A percentile compares a stretch with the other conserved stretches of the same genome.
phyloP scores from a whole-genome alignment of 2,888 invertebrate genomes.

The Deilephila porcellus region DNA sequence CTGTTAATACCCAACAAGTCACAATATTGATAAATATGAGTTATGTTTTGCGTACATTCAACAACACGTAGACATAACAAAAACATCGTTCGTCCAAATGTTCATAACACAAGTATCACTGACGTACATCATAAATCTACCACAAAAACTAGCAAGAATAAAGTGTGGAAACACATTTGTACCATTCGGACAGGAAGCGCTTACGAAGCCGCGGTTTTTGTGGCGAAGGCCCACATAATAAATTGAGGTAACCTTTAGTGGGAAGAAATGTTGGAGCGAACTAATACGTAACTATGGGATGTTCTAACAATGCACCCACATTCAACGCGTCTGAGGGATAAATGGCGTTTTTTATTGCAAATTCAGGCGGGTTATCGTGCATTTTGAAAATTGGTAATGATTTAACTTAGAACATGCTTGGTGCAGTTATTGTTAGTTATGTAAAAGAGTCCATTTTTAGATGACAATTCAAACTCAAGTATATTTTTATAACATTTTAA shows the following conservation, averaged over 20 bases:
- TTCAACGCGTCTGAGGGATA: background rate
- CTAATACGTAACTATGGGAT: constrained; percentile 19
- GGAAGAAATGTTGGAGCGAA: constrained; percentile 29
- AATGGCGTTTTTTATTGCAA: background rate
- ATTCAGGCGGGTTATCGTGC: background rate
- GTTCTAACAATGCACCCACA: constrained; percentile 13
- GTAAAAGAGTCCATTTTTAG: no score
- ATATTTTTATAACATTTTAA: no score
- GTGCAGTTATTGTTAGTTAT: background rate
- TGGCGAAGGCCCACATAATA: constrained; percentile 56
- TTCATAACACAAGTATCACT: constrained; percentile 13
- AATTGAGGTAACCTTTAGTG: constrained; percentile 61
- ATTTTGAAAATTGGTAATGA: background rate
- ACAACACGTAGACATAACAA: background rate
- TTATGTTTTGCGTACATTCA: background rate
- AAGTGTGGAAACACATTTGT: constrained; percentile 30
- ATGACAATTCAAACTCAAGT: no score
- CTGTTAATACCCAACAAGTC: background rate
- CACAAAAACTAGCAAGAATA: constrained; percentile 40
- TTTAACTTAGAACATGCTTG: background rate
- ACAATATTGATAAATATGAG: no score
- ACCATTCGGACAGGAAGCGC: constrained; percentile 29
- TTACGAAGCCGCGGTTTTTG: constrained; percentile 62
- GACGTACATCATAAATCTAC: constrained; percentile 38
- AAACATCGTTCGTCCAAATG: background rate